Percentiles rank a stretch among this genome's conserved stretches.
Conservation (phyloP, 2,888 invertebrate species). For the Epicampocera succincta region DNA sequence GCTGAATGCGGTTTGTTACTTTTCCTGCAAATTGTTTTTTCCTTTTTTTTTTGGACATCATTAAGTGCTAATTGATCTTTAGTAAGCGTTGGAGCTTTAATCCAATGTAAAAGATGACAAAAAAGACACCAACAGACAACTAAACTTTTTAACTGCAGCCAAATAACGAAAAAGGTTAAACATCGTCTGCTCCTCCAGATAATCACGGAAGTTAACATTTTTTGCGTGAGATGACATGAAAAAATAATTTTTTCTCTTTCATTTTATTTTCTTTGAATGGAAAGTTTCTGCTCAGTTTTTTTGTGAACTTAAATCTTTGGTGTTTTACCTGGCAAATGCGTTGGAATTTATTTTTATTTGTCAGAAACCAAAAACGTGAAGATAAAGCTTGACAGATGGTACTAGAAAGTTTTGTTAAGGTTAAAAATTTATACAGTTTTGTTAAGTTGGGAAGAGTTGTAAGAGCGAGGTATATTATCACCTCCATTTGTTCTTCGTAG, state of each 20-base stretch:
- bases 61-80: slow-evolving; percentile 70
- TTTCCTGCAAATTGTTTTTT: slow-evolving; percentile 63
- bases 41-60: slow-evolving; percentile 59
- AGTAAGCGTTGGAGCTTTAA: slow-evolving; percentile 26
- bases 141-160: slow-evolving; percentile 27
- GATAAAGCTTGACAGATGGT: slow-evolving; percentile 20
- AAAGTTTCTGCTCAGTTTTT: slow-evolving; percentile 13
- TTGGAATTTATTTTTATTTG: slow-evolving; percentile 46
- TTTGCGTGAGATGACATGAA: slow-evolving; percentile 68
- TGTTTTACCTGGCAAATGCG: slow-evolving; percentile 31
- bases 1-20: slow-evolving; percentile 44
- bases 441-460: too few relatives aligned
- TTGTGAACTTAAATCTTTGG: slow-evolving; percentile 1
- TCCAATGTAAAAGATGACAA: background rate
- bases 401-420: slow-evolving; percentile 28
- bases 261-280: slow-evolving; percentile 15
- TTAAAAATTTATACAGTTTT: slow-evolving; percentile 1
- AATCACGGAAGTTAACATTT: slow-evolving; percentile 65
- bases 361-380: background rate
- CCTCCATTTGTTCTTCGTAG: too few relatives aligned
- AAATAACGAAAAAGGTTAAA: slow-evolving; percentile 63
- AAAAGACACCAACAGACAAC: slow-evolving; percentile 7
- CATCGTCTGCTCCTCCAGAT: slow-evolving; percentile 65
- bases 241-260: slow-evolving; percentile 39
- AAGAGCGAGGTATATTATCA: too few relatives aligned